Conservation (phyloP, 1,140 invertebrate species). For the Probaryconus sp. region DNA sequence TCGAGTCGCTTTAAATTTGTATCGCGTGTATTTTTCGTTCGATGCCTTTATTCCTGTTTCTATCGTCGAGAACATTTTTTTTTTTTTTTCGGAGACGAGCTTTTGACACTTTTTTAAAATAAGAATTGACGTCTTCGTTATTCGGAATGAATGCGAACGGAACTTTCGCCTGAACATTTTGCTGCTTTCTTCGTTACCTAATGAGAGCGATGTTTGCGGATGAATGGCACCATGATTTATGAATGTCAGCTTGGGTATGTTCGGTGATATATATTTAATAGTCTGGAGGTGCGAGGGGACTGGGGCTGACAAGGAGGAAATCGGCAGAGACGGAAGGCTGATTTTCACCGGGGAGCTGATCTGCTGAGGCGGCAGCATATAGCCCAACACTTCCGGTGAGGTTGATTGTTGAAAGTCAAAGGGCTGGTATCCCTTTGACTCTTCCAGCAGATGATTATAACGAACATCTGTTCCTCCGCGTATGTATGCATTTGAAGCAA, state of each 20-base stretch:
- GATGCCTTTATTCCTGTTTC: no score
- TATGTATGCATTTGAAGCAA: constrained; percentile 29
- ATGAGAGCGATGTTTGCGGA: constrained; percentile 45
- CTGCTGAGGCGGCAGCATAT: constrained; percentile 52
- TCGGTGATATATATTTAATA: constrained; percentile 47
- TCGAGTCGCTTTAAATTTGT: no score
- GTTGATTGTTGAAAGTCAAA: constrained; percentile 56
- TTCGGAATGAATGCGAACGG: no score
- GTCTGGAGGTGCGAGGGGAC: constrained; percentile 28
- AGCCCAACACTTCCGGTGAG: constrained; percentile 50
- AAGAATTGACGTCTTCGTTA: no score
- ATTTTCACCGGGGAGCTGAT: constrained; percentile 57
- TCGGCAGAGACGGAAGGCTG: constrained; percentile 31
- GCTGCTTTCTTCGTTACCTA: no score
- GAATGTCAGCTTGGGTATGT: constrained; percentile 54
- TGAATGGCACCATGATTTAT: constrained; percentile 46
- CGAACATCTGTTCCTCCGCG: constrained; percentile 40
- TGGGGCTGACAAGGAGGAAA: constrained; percentile 41
- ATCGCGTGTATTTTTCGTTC: no score
- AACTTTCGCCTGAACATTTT: no score
- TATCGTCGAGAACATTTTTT: no score
- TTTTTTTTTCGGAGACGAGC: no score
- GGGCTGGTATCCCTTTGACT: constrained; percentile 46
- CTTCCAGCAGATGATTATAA: constrained; percentile 51
- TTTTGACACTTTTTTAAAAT: no score